Evolutionary conservation across 1,140 invertebrate genomes (phyloP), one percentile per base, ranked within the genome.

Genomic region (Samia ricini): DNA sequence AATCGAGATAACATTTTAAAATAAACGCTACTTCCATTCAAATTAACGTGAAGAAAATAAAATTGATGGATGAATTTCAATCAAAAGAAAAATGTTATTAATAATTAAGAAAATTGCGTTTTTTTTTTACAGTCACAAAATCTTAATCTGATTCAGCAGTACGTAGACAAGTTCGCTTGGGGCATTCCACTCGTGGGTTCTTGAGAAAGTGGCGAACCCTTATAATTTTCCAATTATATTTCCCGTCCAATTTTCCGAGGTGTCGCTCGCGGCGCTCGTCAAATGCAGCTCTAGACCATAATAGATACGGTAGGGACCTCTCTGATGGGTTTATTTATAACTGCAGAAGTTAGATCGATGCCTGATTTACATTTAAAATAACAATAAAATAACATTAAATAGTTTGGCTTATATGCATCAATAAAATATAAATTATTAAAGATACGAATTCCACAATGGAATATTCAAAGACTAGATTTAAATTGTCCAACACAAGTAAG

Each of bases 161-260:
- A 60, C 56, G 52, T 54, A 67, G 67, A 71, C 74, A 70, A 72
- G 63, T 66, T 72, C 66, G 68, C 74, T 73, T 56, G 62, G 68
- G 71, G 75, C 68, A 59, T 56, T 69, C 61, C 33, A 72, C 63
- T 66, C 48, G 63, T 74, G 77, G 74, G 71, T 76, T 77, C 74
- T 81, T 42, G 33, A 42, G 33, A 42, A 82, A 76, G 79, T 86
- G 85, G 81, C 80, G 81, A 74, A 75, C 77, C 82, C 81, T 85
- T 83, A 89, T 88, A 89, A 89, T 89, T 89, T 89, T 88, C 87
- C 87, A 89, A 89, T 89, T 89, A 89, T 89, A 88, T 88, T 89
- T 88, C 84, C 85, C 83, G 81, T 85, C 74, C 87, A 89, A 89
- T 89, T 88, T 89, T 89, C 87, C 85, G 72, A 85, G 84, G 83